Conservation (phyloP, 2,888 invertebrate species). For the Xylophagus ater region DNA sequence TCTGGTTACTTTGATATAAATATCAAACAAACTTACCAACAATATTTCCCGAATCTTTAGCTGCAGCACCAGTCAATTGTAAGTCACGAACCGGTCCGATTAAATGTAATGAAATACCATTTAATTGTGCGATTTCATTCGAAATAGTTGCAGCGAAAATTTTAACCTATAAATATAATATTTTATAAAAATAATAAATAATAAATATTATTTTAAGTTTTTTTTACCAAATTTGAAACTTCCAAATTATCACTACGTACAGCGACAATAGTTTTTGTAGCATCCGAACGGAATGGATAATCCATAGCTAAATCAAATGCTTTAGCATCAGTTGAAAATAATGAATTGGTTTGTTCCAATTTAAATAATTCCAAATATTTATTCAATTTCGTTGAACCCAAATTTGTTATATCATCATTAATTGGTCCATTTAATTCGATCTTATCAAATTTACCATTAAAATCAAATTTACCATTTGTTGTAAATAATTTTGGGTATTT, state of each 20-base stretch:
- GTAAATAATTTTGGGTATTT: slow-evolving; percentile 49
- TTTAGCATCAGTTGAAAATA: slow-evolving; percentile 42
- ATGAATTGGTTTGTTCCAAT: neutral
- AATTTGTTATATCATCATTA: slow-evolving; percentile 18
- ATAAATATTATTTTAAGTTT: neutral
- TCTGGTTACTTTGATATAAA: too few species aligned
- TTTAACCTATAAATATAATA: slow-evolving; percentile 24
- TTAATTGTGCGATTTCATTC: slow-evolving; percentile 40
- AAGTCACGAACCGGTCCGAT: slow-evolving; percentile 48
- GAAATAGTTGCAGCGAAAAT: slow-evolving; percentile 25
- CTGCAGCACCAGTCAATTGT: slow-evolving; percentile 38
- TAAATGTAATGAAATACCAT: slow-evolving; percentile 50
- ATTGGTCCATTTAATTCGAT: slow-evolving; percentile 33
- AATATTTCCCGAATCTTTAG: slow-evolving; percentile 19
- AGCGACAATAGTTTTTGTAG: slow-evolving; percentile 60
- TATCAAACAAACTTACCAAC: slow-evolving; percentile 34
- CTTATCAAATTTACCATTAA: slow-evolving; percentile 40
- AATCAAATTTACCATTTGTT: slow-evolving; percentile 42
- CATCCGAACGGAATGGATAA: slow-evolving; percentile 65
- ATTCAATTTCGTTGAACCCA: slow-evolving; percentile 16
- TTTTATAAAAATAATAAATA: neutral
- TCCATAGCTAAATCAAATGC: slow-evolving; percentile 52
- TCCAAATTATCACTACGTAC: slow-evolving; percentile 53
- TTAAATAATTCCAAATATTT: slow-evolving; percentile 27
- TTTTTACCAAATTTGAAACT: slow-evolving; percentile 45